phyloP scores from a whole-genome alignment of 2,797 vertebrate genomes.

The Hipposideros larvatus region DNA sequence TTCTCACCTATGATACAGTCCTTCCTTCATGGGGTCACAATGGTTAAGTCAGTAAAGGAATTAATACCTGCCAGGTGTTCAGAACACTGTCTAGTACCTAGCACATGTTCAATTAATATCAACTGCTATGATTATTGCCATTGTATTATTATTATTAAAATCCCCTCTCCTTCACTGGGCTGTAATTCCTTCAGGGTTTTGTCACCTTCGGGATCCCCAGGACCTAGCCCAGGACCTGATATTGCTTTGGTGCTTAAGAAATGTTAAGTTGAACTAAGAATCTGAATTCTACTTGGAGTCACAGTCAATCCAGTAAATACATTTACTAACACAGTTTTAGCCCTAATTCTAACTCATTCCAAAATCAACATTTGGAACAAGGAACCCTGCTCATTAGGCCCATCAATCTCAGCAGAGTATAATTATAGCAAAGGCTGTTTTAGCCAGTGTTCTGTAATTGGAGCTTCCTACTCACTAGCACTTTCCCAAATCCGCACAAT shows the following conservation, averaged over 20 bases:
- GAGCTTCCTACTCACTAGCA: slow-evolving; percentile 46
- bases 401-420: slow-evolving; percentile 66
- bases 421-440: slow-evolving; percentile 64
- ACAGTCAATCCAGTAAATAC: slow-evolving; percentile 38
- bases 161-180: not conserved
- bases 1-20: not conserved
- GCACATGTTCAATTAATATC: not conserved
- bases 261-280: not conserved
- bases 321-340: slow-evolving; percentile 64
- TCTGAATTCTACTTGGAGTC: slow-evolving; percentile 48
- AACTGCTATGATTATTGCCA: not conserved
- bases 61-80: not conserved
- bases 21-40: not conserved
- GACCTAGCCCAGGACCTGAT: not conserved
- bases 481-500: slow-evolving; percentile 52
- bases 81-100: not conserved
- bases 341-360: slow-evolving; percentile 71
- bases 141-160: not conserved
- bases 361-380: slow-evolving; percentile 77
- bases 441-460: slow-evolving; percentile 65
- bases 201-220: not conserved
- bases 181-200: not conserved
- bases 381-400: slow-evolving; percentile 69
- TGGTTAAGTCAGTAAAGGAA: not conserved
- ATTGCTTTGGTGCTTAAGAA: not conserved